Evolutionary conservation across 1,140 invertebrate species (phyloP).

Genomic region (Cotesia glomerata): DNA sequence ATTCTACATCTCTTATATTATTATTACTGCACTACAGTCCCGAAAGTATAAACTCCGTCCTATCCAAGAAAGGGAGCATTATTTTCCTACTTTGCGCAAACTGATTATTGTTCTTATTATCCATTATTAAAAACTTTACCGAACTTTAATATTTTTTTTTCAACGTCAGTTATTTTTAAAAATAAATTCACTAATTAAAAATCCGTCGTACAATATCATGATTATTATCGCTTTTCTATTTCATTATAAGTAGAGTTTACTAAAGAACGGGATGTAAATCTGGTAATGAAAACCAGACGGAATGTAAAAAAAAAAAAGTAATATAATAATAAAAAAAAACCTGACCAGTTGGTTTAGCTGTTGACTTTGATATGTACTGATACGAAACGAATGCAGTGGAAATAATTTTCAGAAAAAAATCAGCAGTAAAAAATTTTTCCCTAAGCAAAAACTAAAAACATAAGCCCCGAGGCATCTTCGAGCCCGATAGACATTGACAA

Average conservation of each 20-base stretch:
- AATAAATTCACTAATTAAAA: background rate
- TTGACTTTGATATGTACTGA: background rate
- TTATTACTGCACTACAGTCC: constrained; percentile 44
- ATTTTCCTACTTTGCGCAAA: constrained; percentile 32
- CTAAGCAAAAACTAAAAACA: constrained; percentile 15
- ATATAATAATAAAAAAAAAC: too few species aligned
- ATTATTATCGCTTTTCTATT: constrained; percentile 12
- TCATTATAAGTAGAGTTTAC: constrained; percentile 11
- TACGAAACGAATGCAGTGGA: background rate
- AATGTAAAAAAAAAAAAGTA: constrained; percentile 10
- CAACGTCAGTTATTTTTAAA: background rate
- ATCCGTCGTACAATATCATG: background rate
- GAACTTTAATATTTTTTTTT: constrained; percentile 4
- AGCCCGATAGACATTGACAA: constrained; percentile 24
- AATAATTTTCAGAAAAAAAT: constrained; percentile 8
- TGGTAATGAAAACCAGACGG: constrained; percentile 9
- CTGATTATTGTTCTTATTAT: constrained; percentile 8
- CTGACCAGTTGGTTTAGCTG: too few species aligned
- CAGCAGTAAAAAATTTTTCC: background rate
- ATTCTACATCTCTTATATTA: constrained; percentile 27
- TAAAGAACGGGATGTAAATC: constrained; percentile 4
- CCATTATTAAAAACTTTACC: constrained; percentile 2
- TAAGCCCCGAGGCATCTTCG: constrained; percentile 24
- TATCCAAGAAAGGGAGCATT: constrained; percentile 39
- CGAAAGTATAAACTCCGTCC: constrained; percentile 57